A percentile compares a stretch with the other conserved stretches of the same genome.
Conservation (phyloP, 2,113 vertebrate species). For the Zosterops lateralis region DNA sequence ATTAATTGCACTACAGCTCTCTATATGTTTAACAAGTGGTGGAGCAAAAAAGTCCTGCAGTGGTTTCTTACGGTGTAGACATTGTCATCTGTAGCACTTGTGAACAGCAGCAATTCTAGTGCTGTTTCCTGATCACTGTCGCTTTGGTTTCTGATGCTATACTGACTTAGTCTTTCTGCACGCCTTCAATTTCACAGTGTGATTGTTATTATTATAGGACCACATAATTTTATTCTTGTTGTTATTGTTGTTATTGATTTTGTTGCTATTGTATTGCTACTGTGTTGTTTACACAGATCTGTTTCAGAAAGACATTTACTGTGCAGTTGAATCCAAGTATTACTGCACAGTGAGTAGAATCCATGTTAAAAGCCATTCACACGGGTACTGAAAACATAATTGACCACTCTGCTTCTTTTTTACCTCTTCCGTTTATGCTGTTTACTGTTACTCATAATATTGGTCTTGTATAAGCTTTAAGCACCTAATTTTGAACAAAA, state of each 20-base stretch:
- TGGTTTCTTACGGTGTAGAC: background rate
- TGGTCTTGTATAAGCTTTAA: background rate
- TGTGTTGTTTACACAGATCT: background rate
- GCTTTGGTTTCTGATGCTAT: background rate
- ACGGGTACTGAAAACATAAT: background rate
- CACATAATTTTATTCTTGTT: background rate
- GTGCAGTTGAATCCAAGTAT: background rate
- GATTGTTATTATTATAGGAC: background rate
- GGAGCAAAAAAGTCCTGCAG: background rate
- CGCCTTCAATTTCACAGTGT: background rate
- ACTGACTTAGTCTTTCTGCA: background rate
- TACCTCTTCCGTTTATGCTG: background rate
- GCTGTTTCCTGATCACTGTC: background rate
- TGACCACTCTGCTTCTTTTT: background rate
- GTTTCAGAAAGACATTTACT: conserved; percentile 40
- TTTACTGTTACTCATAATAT: background rate
- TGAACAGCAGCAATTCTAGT: background rate
- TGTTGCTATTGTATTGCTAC: background rate
- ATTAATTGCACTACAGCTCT: background rate
- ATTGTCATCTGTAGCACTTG: background rate
- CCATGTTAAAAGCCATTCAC: background rate
- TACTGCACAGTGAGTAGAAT: background rate
- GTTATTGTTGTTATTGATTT: too few relatives aligned
- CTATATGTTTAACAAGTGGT: background rate
- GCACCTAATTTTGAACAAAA: background rate